Base-by-base conservation (phyloP, 2,113 vertebrate species). In the Dipodomys spectabilis region DNA sequence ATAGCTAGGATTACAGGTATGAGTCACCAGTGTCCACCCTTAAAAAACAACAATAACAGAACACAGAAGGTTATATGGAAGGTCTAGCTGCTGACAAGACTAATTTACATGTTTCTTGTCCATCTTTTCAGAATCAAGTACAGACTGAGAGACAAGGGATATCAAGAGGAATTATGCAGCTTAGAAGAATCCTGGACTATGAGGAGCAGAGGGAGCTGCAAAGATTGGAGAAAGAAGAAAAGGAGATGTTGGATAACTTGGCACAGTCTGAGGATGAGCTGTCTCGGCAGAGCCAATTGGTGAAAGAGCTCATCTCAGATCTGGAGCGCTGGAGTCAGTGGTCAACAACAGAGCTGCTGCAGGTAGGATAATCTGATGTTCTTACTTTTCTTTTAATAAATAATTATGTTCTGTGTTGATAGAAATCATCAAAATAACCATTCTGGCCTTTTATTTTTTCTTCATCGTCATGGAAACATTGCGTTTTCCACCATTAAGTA, bases 281-380 rank as follows among this genome's bases (percentile, higher is more conserved):
- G 73, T 68, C 11, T 39, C 53, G 69, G 72, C 93, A 97, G 77
- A 94, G 9, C 67, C 87, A 78, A 28, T 1, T 96, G 67, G 11
- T 92, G 12, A 23, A 71, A 53, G 93, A 95, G 5, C 94, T 96
- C 39, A 88, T 97, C 68, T 80, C 77, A 5, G 96, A 96, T 13
- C 32, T 94, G 62, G 87, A 97, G 62, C 10, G 0, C 16, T 75
- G 80, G 19, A 1, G 64, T 4, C 44, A 27, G 20, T 95, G 93
- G 91, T 9, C 93, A 15, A 0, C 84, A 10, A 0, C 2, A 27
- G 86, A 96, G 27, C 53, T 96, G 86, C 84, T 96, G n/a, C 92
- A 95, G 96, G 96, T 96, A 78, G 77, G 72, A 75, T 49, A 20
- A 5, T 27, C 39, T 6, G 23, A 4, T 3, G 30, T 19, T 35